Base-by-base conservation (phyloP, 1,140 invertebrate species). In the Anadara kagoshimensis region DNA sequence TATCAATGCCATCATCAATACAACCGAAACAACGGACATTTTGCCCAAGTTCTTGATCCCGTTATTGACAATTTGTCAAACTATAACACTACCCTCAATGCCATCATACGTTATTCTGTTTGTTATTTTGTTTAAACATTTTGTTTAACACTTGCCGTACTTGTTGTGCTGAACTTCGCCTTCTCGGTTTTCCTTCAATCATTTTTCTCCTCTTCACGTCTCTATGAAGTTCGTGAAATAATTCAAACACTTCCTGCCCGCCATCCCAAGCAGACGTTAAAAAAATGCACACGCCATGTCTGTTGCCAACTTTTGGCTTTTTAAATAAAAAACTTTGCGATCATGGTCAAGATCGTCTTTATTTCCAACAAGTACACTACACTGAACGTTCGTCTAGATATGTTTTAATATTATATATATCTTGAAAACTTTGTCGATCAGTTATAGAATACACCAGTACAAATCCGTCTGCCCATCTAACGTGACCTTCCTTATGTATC, bases 271-370 rank as follows among this genome's bases (percentile, higher is more conserved):
- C 94, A 1, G 94, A 95, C 56, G 95, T 94, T 88, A 94, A 84
- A 95, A 94, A 81, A 96, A 96, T 70, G 94, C 93, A 84, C 94
- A 95, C 47, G 94, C 93, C 77, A 95, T 85, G 51, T 94, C 89
- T 92, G 93, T 83, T 73, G 93, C 94, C 29, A 94, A 88, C 8
- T 92, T 89, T 75, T 93, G 92, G 0, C 94, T 96, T 89, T 98
- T 96, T 78, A 96, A 94, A 10, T 92, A 92, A 80, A 93, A 95
- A 57, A 98, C 95, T 92, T 96, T 94, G 80, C 96, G 90, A 64
- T 97, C 90, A 88, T 97, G 95, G 45, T 96, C 94, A 93, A 97
- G 95, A 84, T 98, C 96, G 18, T 93, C 94, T 90, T 98, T 98
- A 85, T 97, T 97, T 24, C 93, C 96, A 16, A 96, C 94, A 62